Percentiles rank a stretch among this genome's conserved stretches.
phyloP scores from a whole-genome alignment of 2,888 invertebrate genomes.

The Silvanus unidentatus region DNA sequence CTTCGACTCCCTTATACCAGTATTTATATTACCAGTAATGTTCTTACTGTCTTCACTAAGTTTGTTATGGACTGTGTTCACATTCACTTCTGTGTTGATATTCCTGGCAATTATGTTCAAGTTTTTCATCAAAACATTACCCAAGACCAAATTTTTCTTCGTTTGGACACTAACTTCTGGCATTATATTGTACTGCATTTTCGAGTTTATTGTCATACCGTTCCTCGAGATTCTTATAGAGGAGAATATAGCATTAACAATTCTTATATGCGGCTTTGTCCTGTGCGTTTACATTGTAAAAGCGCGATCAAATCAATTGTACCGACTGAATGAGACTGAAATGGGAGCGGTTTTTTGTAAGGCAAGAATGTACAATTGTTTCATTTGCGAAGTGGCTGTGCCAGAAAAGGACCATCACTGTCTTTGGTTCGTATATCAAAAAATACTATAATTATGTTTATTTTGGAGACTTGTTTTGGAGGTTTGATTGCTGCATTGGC shows the following conservation, averaged over 20 bases:
- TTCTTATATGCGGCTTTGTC: slow-evolving; percentile 47
- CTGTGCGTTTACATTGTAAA: slow-evolving; percentile 45
- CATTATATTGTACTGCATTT: slow-evolving; percentile 59
- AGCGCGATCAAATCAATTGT: slow-evolving; percentile 26
- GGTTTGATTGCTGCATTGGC: slow-evolving; percentile 81
- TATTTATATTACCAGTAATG: slow-evolving; percentile 48
- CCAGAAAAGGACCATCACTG: slow-evolving; percentile 74
- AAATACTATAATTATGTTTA: slow-evolving; percentile 3
- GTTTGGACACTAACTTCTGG: slow-evolving; percentile 69
- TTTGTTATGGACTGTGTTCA: slow-evolving; percentile 41
- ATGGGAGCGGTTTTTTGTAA: slow-evolving; percentile 46
- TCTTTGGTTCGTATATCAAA: slow-evolving; percentile 64
- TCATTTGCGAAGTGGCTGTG: slow-evolving; percentile 75
- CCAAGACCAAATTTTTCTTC: slow-evolving; percentile 65
- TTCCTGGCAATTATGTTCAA: slow-evolving; percentile 33
- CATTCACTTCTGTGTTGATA: slow-evolving; percentile 34
- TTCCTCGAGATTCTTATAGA: slow-evolving; percentile 63
- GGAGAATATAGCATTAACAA: slow-evolving; percentile 56
- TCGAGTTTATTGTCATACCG: slow-evolving; percentile 65
- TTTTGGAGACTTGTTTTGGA: too few species aligned
- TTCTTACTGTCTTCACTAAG: slow-evolving; percentile 49
- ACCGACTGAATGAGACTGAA: slow-evolving; percentile 37
- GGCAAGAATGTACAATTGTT: slow-evolving; percentile 74
- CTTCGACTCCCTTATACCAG: slow-evolving; percentile 48
- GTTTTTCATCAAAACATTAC: slow-evolving; percentile 33